Base-by-base conservation (phyloP, 2,113 vertebrate genomes). In the Merops nubicus region DNA sequence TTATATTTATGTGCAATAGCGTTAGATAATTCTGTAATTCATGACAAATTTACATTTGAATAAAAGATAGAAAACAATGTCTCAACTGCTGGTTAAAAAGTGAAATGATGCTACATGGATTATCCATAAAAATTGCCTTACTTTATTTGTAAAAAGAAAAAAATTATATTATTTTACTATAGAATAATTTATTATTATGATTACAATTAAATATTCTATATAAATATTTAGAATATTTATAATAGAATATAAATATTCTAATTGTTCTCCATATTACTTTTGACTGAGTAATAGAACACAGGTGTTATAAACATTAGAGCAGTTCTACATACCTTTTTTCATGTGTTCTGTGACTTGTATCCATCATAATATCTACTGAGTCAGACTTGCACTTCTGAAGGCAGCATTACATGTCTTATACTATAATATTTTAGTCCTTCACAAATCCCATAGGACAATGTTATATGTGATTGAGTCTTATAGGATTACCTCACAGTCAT, bases 401-500 rank as follows among this genome's bases (percentile, higher is more conserved):
- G 18, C 95, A 88, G 21, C 34, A 65, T 88, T 86, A 70, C 51
- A 94, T 54, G 36, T 85, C 21, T 80, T 88, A 80, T 2, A 64
- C 28, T 59, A 79, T 60, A 93, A 89, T 50, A 88, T 93, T 93
- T 96, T 74, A 92, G 57, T 83, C 75, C 36, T 72, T 91, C 53
- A 79, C 40, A 96, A 97, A 96, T 93, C 53, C 48, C 89, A n/a
- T 51, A 94, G 34, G 57, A 93, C 64, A 84, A 86, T 47, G 18
- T 68, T 96, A 79, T 33, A 40, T 86, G 38, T 88, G 85, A 94
- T 65, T 97, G 65, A 95, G 90, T 79, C 36, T 96, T 97, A 95
- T 3, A 96, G 82, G 78, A 97, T 96, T 96, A 92, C 88, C 85
- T 94, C 56, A 67, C 47, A 95, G 45, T 88, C 38, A 78, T 95